Conservation (phyloP, 2,888 invertebrate genomes). For the Marronus borbonicus region DNA sequence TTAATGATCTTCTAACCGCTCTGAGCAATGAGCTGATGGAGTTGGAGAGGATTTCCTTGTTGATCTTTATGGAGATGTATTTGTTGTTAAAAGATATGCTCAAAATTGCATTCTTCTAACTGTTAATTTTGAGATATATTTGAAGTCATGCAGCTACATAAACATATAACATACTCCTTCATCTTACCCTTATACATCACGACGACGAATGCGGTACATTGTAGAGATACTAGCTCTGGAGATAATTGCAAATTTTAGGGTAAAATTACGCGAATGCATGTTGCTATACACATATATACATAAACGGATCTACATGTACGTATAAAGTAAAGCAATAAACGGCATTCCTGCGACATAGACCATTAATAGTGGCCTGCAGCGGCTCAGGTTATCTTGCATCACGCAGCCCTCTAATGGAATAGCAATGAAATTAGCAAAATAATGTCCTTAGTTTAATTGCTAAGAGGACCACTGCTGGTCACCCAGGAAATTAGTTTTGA, state of each 20-base stretch:
- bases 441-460: slow-evolving; percentile 71
- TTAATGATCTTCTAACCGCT: no score
- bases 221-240: slow-evolving; percentile 24
- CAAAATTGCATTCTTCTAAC: no score
- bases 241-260: slow-evolving; percentile 45
- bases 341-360: slow-evolving; percentile 56
- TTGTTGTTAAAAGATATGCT: no score
- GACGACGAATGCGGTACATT: slow-evolving; percentile 8
- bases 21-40: no score
- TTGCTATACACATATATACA: slow-evolving; percentile 8
- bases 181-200: background rate
- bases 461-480: slow-evolving; percentile 60
- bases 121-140: background rate
- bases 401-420: slow-evolving; percentile 71
- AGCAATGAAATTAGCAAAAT: slow-evolving; percentile 72
- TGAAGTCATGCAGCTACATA: background rate
- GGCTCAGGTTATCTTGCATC: slow-evolving; percentile 68
- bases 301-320: slow-evolving; percentile 18
- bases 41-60: no score
- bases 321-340: slow-evolving; percentile 56
- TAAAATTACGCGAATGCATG: slow-evolving; percentile 21
- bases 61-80: no score
- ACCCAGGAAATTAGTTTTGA: slow-evolving; percentile 69
- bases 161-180: background rate
- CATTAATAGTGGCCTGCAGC: slow-evolving; percentile 63